Conservation (phyloP, 2,888 invertebrate genomes). For the Conistra vaccinii region DNA sequence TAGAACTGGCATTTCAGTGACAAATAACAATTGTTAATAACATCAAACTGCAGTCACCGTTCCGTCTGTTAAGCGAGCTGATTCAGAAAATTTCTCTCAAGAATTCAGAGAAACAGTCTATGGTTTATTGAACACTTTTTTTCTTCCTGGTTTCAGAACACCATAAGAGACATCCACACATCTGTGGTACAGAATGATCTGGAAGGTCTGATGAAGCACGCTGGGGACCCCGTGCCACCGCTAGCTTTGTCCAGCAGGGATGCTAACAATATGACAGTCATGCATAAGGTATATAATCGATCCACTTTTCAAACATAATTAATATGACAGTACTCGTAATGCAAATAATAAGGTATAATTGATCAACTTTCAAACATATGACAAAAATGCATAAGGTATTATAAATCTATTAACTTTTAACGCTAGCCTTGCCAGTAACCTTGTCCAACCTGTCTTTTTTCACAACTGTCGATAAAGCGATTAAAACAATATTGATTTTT, state of each 20-base stretch:
- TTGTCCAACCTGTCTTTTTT: constrained; percentile 21
- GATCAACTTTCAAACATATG: constrained; percentile 85
- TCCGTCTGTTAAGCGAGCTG: not conserved
- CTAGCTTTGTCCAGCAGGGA: constrained; percentile 95
- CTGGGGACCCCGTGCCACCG: constrained; percentile 93
- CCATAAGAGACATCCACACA: constrained; percentile 95
- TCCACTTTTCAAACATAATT: constrained; percentile 71
- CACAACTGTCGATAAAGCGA: not conserved
- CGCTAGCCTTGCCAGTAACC: not conserved
- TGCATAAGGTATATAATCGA: constrained; percentile 92
- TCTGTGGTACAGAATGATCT: constrained; percentile 95
- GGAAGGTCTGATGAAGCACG: constrained; percentile 92
- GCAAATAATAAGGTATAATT: constrained; percentile 93
- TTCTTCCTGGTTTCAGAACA: constrained; percentile 91
- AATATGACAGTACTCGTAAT: constrained; percentile 95
- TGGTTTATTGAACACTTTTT: too few species aligned
- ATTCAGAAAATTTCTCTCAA: too few species aligned
- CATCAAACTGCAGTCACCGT: not conserved
- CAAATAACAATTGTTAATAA: not conserved
- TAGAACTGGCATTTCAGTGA: not conserved
- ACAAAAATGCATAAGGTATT: constrained; percentile 95
- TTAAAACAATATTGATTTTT: constrained; percentile 17
- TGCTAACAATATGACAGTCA: constrained; percentile 94
- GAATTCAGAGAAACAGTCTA: too few species aligned
- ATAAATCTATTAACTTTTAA: not conserved